Conservation (phyloP, 2,888 invertebrate genomes). For the Choristoneura rosaceana region DNA sequence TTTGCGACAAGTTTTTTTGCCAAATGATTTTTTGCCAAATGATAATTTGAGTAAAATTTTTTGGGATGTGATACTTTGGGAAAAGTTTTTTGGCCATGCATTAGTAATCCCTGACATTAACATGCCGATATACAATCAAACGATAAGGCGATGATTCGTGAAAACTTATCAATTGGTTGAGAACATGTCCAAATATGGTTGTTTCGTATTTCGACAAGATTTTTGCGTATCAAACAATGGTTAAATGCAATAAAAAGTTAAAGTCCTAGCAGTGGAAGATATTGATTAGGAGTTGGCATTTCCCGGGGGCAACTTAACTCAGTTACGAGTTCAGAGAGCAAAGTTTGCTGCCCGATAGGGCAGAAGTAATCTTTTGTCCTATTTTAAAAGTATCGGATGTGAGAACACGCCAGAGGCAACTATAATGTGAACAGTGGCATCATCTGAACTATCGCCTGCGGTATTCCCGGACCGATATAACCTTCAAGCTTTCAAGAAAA, state of each 20-base stretch:
- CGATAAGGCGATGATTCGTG: constrained; percentile 1
- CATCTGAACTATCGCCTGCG: too few relatives aligned
- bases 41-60: too few relatives aligned
- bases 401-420: constrained; percentile 41
- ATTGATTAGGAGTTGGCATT: constrained; percentile 68
- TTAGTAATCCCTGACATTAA: constrained; percentile 7
- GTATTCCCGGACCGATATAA: too few relatives aligned
- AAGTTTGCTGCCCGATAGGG: constrained; percentile 67
- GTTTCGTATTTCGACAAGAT: constrained; percentile 7
- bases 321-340: constrained; percentile 80
- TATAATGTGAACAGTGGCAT: background rate
- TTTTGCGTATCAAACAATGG: constrained; percentile 24
- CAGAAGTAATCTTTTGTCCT: constrained; percentile 60
- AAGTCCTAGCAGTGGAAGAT: constrained; percentile 60
- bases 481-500: too few relatives aligned
- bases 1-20: too few relatives aligned
- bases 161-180: background rate
- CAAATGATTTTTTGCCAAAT: too few relatives aligned
- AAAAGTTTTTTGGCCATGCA: too few relatives aligned
- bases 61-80: too few relatives aligned
- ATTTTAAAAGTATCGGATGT: constrained; percentile 48
- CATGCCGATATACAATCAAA: background rate
- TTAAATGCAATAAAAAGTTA: constrained; percentile 42
- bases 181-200: background rate
- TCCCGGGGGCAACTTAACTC: constrained; percentile 72